Percentiles rank a stretch among this genome's conserved stretches.
Evolutionary conservation across 2,113 vertebrate species (phyloP).

Genomic region (Dicerorhinus sumatrensis): DNA sequence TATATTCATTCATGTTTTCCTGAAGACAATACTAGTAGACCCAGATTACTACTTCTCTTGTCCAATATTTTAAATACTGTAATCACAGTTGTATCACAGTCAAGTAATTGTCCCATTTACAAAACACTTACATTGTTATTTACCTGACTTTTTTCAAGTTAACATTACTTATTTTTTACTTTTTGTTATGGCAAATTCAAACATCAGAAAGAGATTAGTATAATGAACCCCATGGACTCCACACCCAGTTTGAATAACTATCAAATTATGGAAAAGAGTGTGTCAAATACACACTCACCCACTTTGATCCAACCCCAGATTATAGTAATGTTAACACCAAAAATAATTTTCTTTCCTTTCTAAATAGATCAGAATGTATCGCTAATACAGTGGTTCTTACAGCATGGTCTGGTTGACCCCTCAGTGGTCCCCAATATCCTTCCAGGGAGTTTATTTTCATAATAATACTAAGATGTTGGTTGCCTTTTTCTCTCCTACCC

Average conservation of each 20-base stretch:
- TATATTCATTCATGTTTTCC: neutral
- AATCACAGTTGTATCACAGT: neutral
- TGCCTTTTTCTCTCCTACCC: neutral
- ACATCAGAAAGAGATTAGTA: neutral
- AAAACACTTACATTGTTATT: neutral
- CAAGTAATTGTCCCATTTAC: neutral
- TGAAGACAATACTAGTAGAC: neutral
- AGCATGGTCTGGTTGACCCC: neutral
- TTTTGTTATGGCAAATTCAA: conserved; percentile 46
- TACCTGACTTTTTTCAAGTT: neutral
- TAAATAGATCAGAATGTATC: neutral
- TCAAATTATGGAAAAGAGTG: conserved; percentile 14
- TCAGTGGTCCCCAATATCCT: neutral
- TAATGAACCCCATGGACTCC: neutral
- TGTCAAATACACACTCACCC: neutral
- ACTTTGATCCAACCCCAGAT: neutral
- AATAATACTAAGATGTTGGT: neutral
- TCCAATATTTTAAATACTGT: neutral
- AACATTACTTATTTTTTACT: neutral
- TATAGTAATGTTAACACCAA: neutral
- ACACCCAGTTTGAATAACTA: neutral
- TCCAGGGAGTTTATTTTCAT: neutral
- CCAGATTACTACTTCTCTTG: neutral
- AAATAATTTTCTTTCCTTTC: neutral
- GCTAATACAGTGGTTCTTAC: neutral